Conservation (phyloP, 2,888 invertebrate genomes). For the Capitulum mitella region DNA sequence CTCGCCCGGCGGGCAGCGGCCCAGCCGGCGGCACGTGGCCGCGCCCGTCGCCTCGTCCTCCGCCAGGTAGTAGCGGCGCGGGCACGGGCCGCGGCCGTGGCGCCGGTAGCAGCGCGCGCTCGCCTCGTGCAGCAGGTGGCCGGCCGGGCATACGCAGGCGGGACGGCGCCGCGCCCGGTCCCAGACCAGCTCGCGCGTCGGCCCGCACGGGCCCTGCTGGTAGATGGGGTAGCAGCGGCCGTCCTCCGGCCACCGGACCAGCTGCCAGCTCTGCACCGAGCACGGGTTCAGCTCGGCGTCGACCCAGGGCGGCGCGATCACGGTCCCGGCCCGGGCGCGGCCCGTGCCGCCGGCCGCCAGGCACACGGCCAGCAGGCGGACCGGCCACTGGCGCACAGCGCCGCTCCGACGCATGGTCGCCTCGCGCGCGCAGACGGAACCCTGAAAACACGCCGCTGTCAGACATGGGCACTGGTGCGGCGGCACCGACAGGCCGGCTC, state of each 20-base stretch:
- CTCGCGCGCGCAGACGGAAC: too few species aligned
- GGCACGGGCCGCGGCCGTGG: conserved; percentile 60
- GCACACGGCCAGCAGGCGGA: neutral
- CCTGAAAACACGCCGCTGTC: too few species aligned
- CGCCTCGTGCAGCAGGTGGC: neutral
- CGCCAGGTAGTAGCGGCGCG: conserved; percentile 58
- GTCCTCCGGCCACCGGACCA: conserved; percentile 74
- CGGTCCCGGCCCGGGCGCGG: conserved; percentile 39
- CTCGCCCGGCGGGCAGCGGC: conserved; percentile 35
- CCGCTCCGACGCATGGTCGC: too few species aligned
- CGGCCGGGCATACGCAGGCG: conserved; percentile 29
- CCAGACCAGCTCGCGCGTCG: conserved; percentile 18
- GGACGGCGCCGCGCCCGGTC: conserved; percentile 50
- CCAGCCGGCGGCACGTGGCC: conserved; percentile 32
- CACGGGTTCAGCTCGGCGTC: conserved; percentile 73
- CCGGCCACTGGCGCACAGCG: neutral
- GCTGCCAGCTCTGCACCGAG: conserved; percentile 73
- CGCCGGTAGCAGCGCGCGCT: conserved; percentile 46
- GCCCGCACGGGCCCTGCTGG: conserved; percentile 62
- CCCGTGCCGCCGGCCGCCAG: neutral
- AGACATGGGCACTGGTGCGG: too few species aligned
- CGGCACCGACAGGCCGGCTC: too few species aligned
- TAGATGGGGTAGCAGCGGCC: conserved; percentile 82
- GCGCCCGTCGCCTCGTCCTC: neutral
- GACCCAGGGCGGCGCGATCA: conserved; percentile 79